Percentiles rank a stretch among this genome's conserved stretches.
Conservation (phyloP, 64 coral and sea anemone genomes). For the Platygyra sinensis region DNA sequence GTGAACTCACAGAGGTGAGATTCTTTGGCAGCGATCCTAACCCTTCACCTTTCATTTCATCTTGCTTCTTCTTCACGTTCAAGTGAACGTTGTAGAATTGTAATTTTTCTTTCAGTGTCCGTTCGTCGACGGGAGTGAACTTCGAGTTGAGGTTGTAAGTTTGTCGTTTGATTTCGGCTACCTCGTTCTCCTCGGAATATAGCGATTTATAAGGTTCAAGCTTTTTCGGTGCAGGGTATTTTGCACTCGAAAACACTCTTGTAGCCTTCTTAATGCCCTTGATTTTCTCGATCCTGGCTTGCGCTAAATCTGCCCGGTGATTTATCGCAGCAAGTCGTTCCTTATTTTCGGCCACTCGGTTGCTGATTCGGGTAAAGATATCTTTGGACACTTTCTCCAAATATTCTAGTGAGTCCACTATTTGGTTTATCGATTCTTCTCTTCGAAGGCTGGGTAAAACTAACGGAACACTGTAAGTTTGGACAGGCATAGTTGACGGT, state of each 20-base stretch:
- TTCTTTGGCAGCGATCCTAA: constrained; percentile 88
- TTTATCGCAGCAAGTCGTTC: constrained; percentile 71
- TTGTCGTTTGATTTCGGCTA: constrained; percentile 58
- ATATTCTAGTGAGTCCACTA: constrained; percentile 93
- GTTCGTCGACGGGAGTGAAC: constrained; percentile 81
- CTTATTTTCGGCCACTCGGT: constrained; percentile 85
- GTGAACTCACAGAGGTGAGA: constrained; percentile 89
- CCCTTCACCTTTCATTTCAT: constrained; percentile 85
- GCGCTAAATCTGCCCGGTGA: constrained; percentile 84
- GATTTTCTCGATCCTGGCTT: constrained; percentile 93
- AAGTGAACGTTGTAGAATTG: constrained; percentile 96
- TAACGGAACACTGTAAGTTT: constrained; percentile 87
- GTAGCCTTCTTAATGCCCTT: constrained; percentile 96
- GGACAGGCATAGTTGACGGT: constrained; percentile 69
- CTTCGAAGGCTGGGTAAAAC: constrained; percentile 86
- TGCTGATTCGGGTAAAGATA: constrained; percentile 91
- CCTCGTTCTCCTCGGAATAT: constrained; percentile 72
- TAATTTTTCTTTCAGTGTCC: constrained; percentile 93
- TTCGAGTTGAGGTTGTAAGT: constrained; percentile 82
- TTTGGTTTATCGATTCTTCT: constrained; percentile 98
- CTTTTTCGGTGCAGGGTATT: constrained; percentile 94
- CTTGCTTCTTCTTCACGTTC: constrained; percentile 75
- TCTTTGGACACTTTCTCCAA: constrained; percentile 90
- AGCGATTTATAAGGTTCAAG: constrained; percentile 83
- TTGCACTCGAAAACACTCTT: constrained; percentile 95